These are phyloP conservation scores for Melanotaenia boesemani DNA, from an alignment of 2,797 vertebrate species.

Conservation along the genomic window DNA sequence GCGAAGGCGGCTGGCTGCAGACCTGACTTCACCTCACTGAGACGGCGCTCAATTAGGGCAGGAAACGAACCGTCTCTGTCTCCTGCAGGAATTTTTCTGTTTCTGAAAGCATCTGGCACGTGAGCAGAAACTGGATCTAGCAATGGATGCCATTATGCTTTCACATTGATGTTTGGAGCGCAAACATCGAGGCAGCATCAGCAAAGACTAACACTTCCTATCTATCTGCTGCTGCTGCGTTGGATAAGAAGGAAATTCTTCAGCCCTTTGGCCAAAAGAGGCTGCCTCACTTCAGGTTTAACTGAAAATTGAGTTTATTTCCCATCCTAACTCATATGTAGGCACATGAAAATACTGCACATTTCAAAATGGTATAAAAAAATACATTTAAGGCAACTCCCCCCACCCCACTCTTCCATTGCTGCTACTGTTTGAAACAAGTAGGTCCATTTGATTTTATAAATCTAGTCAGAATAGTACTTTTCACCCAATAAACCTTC, in stretches of 20 bases:
- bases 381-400: conserved; percentile 76
- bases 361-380: conserved; percentile 63
- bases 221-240: conserved; percentile 9
- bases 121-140: conserved; percentile 6
- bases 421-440: conserved; percentile 27
- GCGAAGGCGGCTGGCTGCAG: conserved; percentile 9
- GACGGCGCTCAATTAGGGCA: conserved; percentile 8
- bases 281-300: not conserved
- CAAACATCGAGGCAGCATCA: conserved; percentile 8
- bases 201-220: not conserved
- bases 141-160: not conserved
- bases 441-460: not conserved
- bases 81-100: not conserved
- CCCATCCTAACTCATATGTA: conserved; percentile 20
- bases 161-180: conserved; percentile 1
- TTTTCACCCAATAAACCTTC: not conserved
- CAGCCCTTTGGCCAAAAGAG: not conserved
- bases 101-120: not conserved
- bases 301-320: not conserved
- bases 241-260: conserved; percentile 7
- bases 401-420: not conserved
- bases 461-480: not conserved
- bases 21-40: conserved; percentile 29
- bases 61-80: conserved; percentile 4
- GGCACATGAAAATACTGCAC: conserved; percentile 62